Evolutionary conservation across 1,140 invertebrate species (phyloP), one percentile per base, ranked within the genome.

Genomic region (Papilio helenus): DNA sequence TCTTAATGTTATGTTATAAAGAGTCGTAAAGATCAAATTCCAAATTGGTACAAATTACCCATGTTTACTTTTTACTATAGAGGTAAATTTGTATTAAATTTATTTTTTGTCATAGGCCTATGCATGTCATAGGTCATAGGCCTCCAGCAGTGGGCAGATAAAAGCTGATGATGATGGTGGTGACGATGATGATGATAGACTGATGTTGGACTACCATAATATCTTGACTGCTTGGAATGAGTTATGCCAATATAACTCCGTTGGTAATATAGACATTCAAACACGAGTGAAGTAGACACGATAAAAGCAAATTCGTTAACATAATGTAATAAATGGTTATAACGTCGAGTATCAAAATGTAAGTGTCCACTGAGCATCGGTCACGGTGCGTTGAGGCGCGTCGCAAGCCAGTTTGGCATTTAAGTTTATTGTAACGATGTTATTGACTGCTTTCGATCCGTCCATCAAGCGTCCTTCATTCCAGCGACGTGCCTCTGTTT

Each of bases 361-460:
- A 58, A 79, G 18, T 39, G 76, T 80, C 76, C 34, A 77, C 58
- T 39, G 55, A 23, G 73, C 61, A 81, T 71, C 79, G 85, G 88
- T 89, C 85, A 90, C 89, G 89, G 87, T 86, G 84, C 84, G 86
- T 86, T 85, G 85, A 85, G 85, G 80, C 84, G 85, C 85, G 85
- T 82, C 84, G 85, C 91, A 91, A 90, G 91, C 90, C 92, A 92
- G 88, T 90, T 92, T 89, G 90, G 90, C 89, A 92, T 94, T 92
- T 89, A 91, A 85, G 76, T 86, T 89, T 85, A 92, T 92, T 94
- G 93, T 93, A 83, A 85, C 81, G 85, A 90, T 89, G 88, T 92
- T 93, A 92, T 92, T 91, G 90, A 91, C 86, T 90, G 84, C 80
- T 85, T 85, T 85, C 86, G 86, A 86, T 84, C 88, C 86, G 84